Evolutionary conservation across 2,888 invertebrate species (phyloP), one percentile per base, ranked within the genome.

Genomic region (Spodoptera littoralis): DNA sequence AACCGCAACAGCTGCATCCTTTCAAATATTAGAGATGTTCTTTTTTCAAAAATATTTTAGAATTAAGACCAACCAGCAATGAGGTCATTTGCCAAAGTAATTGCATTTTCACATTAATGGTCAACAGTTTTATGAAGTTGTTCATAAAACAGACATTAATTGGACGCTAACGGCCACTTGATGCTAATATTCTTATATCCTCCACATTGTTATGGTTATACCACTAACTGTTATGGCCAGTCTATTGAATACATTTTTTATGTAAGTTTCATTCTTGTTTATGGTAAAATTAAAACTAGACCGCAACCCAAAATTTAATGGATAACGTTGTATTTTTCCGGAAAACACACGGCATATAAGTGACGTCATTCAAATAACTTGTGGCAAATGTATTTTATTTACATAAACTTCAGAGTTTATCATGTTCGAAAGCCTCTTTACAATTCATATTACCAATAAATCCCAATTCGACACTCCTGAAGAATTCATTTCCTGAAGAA

Each of bases 401-500:
- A 49, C 55, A 65, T 13, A 59, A 51, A 22, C n/a, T 24, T 36
- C 4, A 12, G 11, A 60, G 43, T 27, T 41, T 18, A 18, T 12
- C 45, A 30, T 58, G 45, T 57, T 54, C 50, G 12, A n/a, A 18
- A 62, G 5, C 22, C 42, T 12, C 47, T 66, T 74, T 56, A 65
- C 53, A 60, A 80, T 79, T 81, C 76, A 74, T 70, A 73, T 67
- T 45, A 65, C 70, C 63, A 70, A 76, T 75, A 73, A 74, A 77
- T 76, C 67, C 60, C 70, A 72, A 73, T 73, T 69, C 57, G 60
- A 63, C 60, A 62, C 60, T 61, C 57, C 47, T 75, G 56, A 74
- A 78, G 73, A 76, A 76, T 81, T 81, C 65, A 82, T 84, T 81
- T 82, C 78, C 81, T 70, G 64, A 36, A 57, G 58, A 70, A 79